Evolutionary conservation across 1,140 invertebrate genomes (phyloP).

Genomic region (Halyomorpha halys): DNA sequence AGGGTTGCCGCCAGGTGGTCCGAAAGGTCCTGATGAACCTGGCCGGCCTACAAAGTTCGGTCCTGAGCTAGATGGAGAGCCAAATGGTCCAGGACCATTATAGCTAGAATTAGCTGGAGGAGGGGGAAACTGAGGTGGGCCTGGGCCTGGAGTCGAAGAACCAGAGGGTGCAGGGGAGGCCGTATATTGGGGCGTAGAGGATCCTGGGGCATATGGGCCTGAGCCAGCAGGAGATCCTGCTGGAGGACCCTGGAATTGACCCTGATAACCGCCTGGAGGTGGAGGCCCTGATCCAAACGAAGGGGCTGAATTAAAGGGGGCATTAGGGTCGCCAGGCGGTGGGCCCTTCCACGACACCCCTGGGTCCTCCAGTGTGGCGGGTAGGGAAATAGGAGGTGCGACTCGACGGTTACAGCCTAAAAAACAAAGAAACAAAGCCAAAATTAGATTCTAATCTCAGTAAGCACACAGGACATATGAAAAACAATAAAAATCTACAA

Average conservation of each 20-base stretch:
- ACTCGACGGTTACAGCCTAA: constrained; percentile 53
- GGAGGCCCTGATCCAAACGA: constrained; percentile 44
- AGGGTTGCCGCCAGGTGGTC: constrained; percentile 47
- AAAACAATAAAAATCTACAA: background rate
- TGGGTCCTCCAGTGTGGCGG: constrained; percentile 56
- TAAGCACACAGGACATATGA: background rate
- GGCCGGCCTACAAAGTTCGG: constrained; percentile 52
- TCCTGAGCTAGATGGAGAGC: constrained; percentile 51
- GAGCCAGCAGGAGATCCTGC: constrained; percentile 54
- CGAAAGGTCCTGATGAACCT: constrained; percentile 55
- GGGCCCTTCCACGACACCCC: constrained; percentile 56
- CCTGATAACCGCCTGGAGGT: constrained; percentile 47
- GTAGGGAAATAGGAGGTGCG: constrained; percentile 47
- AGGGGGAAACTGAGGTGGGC: constrained; percentile 46
- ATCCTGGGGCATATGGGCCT: constrained; percentile 55
- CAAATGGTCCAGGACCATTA: constrained; percentile 54
- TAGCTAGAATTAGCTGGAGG: constrained; percentile 50
- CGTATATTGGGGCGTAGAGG: constrained; percentile 60
- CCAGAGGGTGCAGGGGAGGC: constrained; percentile 62
- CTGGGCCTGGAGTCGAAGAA: constrained; percentile 60
- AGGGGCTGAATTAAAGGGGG: constrained; percentile 46
- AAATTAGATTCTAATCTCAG: background rate
- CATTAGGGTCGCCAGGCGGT: constrained; percentile 48
- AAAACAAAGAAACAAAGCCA: constrained; percentile 28
- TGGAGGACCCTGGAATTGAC: constrained; percentile 49